These are phyloP conservation scores for Trichopoda pennipes DNA, from an alignment of 2,888 invertebrate species.

Conservation along the genomic window DNA sequence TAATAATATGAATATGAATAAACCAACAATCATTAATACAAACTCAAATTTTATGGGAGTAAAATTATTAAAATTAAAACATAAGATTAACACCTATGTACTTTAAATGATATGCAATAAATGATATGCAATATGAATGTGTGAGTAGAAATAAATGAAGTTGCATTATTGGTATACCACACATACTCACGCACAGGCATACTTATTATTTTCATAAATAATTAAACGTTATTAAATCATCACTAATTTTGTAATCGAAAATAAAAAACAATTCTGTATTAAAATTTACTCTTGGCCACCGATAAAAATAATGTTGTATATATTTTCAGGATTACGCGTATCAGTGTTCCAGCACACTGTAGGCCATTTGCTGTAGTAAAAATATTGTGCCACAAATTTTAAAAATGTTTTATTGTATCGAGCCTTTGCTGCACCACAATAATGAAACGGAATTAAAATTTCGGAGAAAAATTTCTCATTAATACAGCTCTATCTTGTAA, in stretches of 20 bases:
- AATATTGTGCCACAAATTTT: too few relatives aligned
- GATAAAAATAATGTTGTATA: constrained; percentile 24
- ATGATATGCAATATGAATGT: too few relatives aligned
- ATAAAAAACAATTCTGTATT: constrained; percentile 15
- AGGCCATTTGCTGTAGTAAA: too few relatives aligned
- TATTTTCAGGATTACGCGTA: constrained; percentile 9
- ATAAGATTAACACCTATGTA: constrained; percentile 23
- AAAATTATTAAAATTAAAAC: constrained; percentile 36
- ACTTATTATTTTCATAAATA: not conserved
- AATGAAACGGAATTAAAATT: too few relatives aligned
- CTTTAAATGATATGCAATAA: not conserved
- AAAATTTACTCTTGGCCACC: constrained; percentile 50
- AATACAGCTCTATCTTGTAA: too few relatives aligned
- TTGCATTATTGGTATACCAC: not conserved
- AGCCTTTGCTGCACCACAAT: too few relatives aligned
- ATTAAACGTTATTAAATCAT: constrained; percentile 54
- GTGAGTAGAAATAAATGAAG: not conserved
- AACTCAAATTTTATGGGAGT: constrained; percentile 3
- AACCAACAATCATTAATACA: constrained; percentile 1
- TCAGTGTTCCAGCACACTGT: not conserved
- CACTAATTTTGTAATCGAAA: constrained; percentile 55
- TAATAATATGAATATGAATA: not conserved
- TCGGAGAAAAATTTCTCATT: too few relatives aligned
- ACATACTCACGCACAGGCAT: not conserved
- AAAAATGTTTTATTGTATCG: too few relatives aligned